phyloP scores from a whole-genome alignment of 2,113 vertebrate species.

The Theropithecus gelada region DNA sequence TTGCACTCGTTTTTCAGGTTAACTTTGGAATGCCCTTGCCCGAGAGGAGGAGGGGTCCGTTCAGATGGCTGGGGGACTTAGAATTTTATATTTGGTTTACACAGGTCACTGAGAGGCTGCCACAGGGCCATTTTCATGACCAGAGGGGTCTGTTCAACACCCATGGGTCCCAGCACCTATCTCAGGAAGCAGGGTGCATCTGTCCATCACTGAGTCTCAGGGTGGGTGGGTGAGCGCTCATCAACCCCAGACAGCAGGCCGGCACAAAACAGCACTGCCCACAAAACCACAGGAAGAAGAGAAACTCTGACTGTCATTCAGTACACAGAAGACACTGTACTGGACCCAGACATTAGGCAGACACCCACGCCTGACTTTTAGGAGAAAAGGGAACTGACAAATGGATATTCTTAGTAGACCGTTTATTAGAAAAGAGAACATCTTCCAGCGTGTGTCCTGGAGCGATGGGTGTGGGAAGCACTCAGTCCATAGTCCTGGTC shows the following conservation, averaged over 20 bases:
- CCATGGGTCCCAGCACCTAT: background rate
- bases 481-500: background rate
- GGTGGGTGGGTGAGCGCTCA: too few relatives aligned
- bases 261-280: background rate
- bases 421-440: background rate
- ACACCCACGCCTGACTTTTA: background rate
- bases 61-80: too few relatives aligned
- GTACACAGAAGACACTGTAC: background rate
- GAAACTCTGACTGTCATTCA: background rate
- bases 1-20: too few relatives aligned
- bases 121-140: background rate
- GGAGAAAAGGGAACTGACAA: background rate
- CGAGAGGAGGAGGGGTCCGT: too few relatives aligned
- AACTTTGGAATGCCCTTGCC: too few relatives aligned
- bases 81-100: too few relatives aligned
- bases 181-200: background rate
- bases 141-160: too few relatives aligned
- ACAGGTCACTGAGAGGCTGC: background rate
- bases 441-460: background rate
- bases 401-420: background rate
- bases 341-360: background rate
- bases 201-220: background rate
- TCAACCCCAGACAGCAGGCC: background rate
- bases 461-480: fast-evolving
- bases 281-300: background rate